Percentiles rank a stretch among this genome's conserved stretches.
Conservation (phyloP, 1,140 invertebrate genomes). For the Ericerus pela region DNA sequence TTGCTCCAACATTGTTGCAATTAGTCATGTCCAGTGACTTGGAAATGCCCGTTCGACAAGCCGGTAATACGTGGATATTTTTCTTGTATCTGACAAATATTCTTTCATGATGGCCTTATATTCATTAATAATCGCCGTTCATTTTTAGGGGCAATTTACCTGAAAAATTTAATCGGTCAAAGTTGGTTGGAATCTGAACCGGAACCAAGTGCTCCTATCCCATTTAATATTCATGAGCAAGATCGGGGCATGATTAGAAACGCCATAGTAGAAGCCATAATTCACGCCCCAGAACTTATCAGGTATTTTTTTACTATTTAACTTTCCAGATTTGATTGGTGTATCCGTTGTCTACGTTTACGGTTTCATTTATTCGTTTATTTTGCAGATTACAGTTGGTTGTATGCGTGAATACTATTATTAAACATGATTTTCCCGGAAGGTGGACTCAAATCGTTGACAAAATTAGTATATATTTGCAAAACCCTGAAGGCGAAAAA, state of each 20-base stretch:
- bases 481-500: constrained; percentile 62
- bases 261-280: constrained; percentile 85
- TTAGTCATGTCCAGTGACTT: constrained; percentile 79
- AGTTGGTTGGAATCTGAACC: constrained; percentile 78
- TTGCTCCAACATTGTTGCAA: constrained; percentile 82
- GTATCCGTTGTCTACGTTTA: background rate
- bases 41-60: constrained; percentile 84
- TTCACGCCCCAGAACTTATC: constrained; percentile 78
- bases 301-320: constrained; percentile 34
- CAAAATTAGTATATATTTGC: constrained; percentile 72
- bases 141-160: constrained; percentile 66
- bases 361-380: constrained; percentile 11
- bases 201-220: constrained; percentile 48
- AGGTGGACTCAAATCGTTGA: constrained; percentile 92
- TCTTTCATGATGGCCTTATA: background rate
- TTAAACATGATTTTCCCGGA: constrained; percentile 91
- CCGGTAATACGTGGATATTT: constrained; percentile 42
- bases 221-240: constrained; percentile 88
- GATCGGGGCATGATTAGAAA: constrained; percentile 86
- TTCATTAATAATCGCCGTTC: constrained; percentile 4
- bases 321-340: background rate
- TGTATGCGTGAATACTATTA: constrained; percentile 78
- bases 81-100: constrained; percentile 13
- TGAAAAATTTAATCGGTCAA: constrained; percentile 85
- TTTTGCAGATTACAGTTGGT: constrained; percentile 67